Conservation (phyloP, 30 jellyfish, hydroid and myxozoan species). For the Aurelia sp. region DNA sequence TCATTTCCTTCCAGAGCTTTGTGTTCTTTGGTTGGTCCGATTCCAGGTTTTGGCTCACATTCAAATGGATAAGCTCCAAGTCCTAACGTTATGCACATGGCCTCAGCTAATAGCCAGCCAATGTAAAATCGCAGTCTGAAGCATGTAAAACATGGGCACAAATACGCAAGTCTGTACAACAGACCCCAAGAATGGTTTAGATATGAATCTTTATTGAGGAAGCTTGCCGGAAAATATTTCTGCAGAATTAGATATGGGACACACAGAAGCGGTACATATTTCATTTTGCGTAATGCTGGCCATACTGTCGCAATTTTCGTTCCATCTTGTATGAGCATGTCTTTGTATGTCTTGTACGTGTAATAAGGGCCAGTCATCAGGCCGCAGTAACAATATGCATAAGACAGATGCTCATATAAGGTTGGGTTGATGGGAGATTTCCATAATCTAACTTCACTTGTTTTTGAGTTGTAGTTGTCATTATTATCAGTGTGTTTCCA, state of each 20-base stretch:
- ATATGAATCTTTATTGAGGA: slow-evolving; percentile 70
- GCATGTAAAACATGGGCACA: slow-evolving; percentile 90
- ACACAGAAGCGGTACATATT: slow-evolving; percentile 40
- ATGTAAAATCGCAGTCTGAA: slow-evolving; percentile 84
- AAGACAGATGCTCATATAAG: slow-evolving; percentile 56
- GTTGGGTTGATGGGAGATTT: slow-evolving; percentile 27
- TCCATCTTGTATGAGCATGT: slow-evolving; percentile 91
- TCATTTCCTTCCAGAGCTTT: slow-evolving; percentile 23
- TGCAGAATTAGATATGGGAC: slow-evolving; percentile 80
- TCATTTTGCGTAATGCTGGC: slow-evolving; percentile 85
- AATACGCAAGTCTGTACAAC: slow-evolving; percentile 45
- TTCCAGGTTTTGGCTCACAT: slow-evolving; percentile 84
- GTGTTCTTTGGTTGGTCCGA: slow-evolving; percentile 82
- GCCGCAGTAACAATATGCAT: slow-evolving; percentile 85
- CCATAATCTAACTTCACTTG: slow-evolving; percentile 33
- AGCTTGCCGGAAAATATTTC: slow-evolving; percentile 64
- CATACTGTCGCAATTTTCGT: slow-evolving; percentile 74
- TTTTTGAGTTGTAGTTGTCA: slow-evolving; percentile 1
- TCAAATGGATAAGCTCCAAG: slow-evolving; percentile 97
- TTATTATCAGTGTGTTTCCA: slow-evolving; percentile 12
- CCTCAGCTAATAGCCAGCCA: slow-evolving; percentile 96
- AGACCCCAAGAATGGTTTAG: slow-evolving; percentile 78
- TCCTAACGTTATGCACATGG: slow-evolving; percentile 90
- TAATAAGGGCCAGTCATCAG: slow-evolving; percentile 94
- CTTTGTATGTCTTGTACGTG: slow-evolving; percentile 77